These are phyloP conservation scores for Saguinus imperator DNA, from an alignment of 2,113 vertebrate genomes.

Conservation along the genomic window DNA sequence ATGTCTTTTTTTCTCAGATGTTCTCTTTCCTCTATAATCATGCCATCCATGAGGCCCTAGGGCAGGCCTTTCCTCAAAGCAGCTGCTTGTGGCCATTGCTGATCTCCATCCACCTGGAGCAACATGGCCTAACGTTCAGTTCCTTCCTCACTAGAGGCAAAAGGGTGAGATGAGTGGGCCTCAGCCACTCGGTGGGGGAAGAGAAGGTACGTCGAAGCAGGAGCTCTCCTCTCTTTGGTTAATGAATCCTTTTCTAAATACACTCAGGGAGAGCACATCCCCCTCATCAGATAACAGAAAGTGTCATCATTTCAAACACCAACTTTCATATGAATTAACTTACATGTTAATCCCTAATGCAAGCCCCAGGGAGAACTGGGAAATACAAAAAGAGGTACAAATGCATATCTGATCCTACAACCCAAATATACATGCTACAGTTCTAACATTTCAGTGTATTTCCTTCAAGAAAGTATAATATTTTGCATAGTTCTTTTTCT, in stretches of 20 bases:
- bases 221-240: background rate
- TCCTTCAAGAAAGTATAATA: background rate
- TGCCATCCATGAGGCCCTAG: background rate
- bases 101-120: background rate
- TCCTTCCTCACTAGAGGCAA: background rate
- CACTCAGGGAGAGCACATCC: background rate
- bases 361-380: background rate
- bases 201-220: background rate
- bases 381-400: background rate
- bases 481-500: background rate
- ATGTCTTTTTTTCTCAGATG: accelerated
- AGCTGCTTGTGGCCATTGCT: background rate
- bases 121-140: accelerated
- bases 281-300: background rate
- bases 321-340: background rate
- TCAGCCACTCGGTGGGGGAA: background rate
- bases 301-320: background rate
- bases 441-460: background rate
- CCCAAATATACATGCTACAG: background rate
- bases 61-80: background rate
- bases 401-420: background rate
- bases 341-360: background rate
- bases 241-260: background rate
- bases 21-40: background rate
- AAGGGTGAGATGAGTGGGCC: background rate